Base-by-base conservation (phyloP, 37 sponge, comb jelly and placozoan species). In the Halisarca cf. caerulea region DNA sequence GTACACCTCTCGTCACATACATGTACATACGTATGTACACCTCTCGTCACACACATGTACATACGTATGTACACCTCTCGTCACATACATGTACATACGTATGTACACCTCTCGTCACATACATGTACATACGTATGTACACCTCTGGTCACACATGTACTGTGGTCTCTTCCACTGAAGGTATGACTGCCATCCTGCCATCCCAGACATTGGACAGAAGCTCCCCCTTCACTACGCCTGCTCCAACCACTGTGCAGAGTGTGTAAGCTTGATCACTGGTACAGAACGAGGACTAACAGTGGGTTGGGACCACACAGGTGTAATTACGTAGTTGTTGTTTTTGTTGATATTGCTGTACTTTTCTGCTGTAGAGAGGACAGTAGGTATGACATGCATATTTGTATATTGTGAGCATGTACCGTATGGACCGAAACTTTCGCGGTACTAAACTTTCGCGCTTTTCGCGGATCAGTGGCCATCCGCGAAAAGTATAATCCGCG, bases 221-320 rank as follows among this genome's bases (percentile, higher is more conserved):
- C 77, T 74, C 77, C 77, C 77, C 11, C 45, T 74, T 4, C 77
- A 74, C 77, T 74, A 74, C 45, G 77, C 77, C 25, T 74, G 77
- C 25, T 37, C 77, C 45, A 37, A 74, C 77, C 42, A 8, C 45
- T 74, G 77, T 74, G 77, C 77, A 23, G 77, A 36, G 42, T 74
- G 77, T 39, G 42, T 74, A 20, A 43, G 45, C 45, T 74, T 37
- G 38, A 74, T 74, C 25, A 74, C 77, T 11, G 24, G 45, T 18
- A 74, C 38, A 32, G 36, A 40, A 2, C 15, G 42, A 25, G 77
- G 77, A 41, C 77, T 74, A 2, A 74, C 77, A n/a, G 77, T 74
- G 44, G 41, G 77, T n/a, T 7, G 25, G n/a, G 4, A 62, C n/a
- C 15, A 23, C 6, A 55, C 57, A 20, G 17, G n/a, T n/a, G n/a